Base-by-base conservation (phyloP, 2,113 vertebrate genomes). In the Petroica traversi region DNA sequence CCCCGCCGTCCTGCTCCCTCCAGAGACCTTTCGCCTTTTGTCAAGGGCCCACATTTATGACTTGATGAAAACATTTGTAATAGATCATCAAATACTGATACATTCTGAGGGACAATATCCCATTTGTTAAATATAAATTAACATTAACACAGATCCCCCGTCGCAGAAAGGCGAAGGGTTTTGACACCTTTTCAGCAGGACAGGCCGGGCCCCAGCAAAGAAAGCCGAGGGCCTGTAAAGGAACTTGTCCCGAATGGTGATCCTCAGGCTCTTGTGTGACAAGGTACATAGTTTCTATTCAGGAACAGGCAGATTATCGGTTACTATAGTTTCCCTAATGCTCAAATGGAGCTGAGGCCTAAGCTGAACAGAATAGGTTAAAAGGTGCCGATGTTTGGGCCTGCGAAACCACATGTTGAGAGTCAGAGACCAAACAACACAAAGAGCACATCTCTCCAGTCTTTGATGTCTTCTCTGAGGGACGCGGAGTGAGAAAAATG, bases 301-400 rank as follows among this genome's bases (percentile, higher is more conserved):
- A 99, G 98, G 95, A 90, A 98, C 98, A 97, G 98, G 98, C 99
- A 99, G 99, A 99, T 99, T 99, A 99, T 99, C 97, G 98, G 99
- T 99, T 99, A 99, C 99, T 99, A 99, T 99, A 99, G 99, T 99
- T 99, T 99, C 99, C 98, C 99, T 99, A 99, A 99, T 99, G 98
- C 99, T 98, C 98, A 99, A 98, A 99, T 98, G 98, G 98, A 99
- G 99, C 98, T 98, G 92, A 97, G 98, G 98, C 98, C 99, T 99
- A 99, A 99, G 99, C 99, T 99, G 97, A 98, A 98, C 99, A 99
- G 99, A 99, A 99, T 99, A 99, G 99, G 99, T 99, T 99, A 99
- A 99, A 99, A 99, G 99, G 99, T 99, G 98, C 99, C 99, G 99
- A 99, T 99, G 98, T 99, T 99, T 98, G 98, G 98, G 98, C 98